Conservation (phyloP, 2,113 vertebrate species). For the Paedocypris sp. region DNA sequence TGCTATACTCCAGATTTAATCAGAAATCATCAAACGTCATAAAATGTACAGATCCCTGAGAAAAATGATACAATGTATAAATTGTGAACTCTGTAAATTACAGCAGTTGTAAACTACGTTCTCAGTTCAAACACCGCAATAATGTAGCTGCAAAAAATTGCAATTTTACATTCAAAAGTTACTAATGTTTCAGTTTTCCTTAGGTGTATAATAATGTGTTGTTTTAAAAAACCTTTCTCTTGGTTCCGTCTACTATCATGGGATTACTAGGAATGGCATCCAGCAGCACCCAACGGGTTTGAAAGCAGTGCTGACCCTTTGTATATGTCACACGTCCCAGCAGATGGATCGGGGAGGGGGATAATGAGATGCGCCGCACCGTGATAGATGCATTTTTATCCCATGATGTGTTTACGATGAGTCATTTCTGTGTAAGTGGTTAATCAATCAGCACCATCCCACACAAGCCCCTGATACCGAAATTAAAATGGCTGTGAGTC, state of each 20-base stretch:
- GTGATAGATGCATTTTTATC: conserved; percentile 3
- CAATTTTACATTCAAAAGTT: too few relatives aligned
- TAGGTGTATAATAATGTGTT: not conserved
- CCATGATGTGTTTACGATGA: conserved; percentile 11
- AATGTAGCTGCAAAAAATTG: too few relatives aligned
- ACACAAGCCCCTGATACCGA: not conserved
- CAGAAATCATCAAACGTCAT: too few relatives aligned
- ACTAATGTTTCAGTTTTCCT: not conserved
- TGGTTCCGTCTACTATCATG: not conserved
- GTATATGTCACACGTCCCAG: not conserved
- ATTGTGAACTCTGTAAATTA: too few relatives aligned
- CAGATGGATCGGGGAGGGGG: not conserved
- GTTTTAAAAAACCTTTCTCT: not conserved
- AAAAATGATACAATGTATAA: too few relatives aligned
- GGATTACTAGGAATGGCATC: not conserved
- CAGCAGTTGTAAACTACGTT: too few relatives aligned
- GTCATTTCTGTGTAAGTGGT: conserved; percentile 16
- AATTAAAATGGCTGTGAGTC: conserved; percentile 25
- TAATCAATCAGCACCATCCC: conserved; percentile 11
- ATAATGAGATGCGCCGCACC: not conserved
- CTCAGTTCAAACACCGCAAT: too few relatives aligned
- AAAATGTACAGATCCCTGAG: too few relatives aligned
- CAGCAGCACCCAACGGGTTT: not conserved
- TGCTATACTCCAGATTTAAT: too few relatives aligned
- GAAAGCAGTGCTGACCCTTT: conserved; percentile 2